These are phyloP conservation scores for Oithona nana DNA, from an alignment of 2,888 invertebrate genomes.

Conservation along the genomic window DNA sequence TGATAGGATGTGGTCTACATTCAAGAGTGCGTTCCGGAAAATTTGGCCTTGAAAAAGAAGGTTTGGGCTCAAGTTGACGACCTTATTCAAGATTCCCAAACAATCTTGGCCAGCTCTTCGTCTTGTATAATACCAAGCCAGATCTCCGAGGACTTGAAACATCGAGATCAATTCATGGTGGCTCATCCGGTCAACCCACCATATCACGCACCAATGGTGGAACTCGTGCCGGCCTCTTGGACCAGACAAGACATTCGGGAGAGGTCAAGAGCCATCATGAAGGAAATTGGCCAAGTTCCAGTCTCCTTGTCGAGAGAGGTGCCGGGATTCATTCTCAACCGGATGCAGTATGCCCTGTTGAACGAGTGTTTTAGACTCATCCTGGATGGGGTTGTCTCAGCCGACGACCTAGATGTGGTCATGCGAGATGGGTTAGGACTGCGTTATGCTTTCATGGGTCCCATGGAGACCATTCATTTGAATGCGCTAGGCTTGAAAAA, in stretches of 20 bases:
- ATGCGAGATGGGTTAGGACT: conserved; percentile 86
- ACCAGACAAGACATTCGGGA: conserved; percentile 54
- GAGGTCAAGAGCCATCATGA: conserved; percentile 55
- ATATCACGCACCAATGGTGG: conserved; percentile 82
- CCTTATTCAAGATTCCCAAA: conserved; percentile 36
- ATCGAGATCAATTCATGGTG: conserved; percentile 51
- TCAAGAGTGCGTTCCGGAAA: conserved; percentile 88
- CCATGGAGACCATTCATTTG: conserved; percentile 76
- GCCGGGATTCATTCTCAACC: conserved; percentile 77
- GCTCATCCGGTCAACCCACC: conserved; percentile 96
- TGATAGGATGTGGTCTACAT: conserved; percentile 49
- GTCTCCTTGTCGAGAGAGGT: conserved; percentile 67
- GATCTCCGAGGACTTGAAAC: conserved; percentile 58
- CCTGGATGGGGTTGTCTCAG: conserved; percentile 58
- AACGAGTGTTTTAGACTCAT: conserved; percentile 82
- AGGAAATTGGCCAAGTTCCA: conserved; percentile 75
- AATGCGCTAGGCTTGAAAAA: conserved; percentile 51
- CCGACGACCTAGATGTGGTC: conserved; percentile 73
- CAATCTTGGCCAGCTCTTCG: conserved; percentile 77
- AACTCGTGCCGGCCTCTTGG: conserved; percentile 86
- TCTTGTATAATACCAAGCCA: conserved; percentile 76
- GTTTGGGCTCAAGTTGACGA: conserved; percentile 58
- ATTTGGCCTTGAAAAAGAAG: conserved; percentile 57
- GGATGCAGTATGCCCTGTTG: conserved; percentile 84
- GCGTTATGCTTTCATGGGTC: conserved; percentile 86